Conservation (phyloP, 2,888 invertebrate species). For the Metacarcinus magister region DNA sequence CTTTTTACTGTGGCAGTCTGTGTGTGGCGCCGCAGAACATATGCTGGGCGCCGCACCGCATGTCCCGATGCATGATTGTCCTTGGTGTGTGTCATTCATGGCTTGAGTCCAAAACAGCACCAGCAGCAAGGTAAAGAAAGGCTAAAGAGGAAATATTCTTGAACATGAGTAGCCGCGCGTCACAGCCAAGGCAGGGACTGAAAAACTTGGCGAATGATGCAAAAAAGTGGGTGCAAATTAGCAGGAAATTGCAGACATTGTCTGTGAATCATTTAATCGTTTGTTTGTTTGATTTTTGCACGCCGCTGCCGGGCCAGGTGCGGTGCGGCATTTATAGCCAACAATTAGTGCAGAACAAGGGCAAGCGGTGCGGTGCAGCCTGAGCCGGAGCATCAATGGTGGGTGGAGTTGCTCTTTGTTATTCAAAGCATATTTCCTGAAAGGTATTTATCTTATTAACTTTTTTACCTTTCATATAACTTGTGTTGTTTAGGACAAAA, state of each 20-base stretch:
- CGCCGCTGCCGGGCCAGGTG: neutral
- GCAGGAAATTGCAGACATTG: neutral
- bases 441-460: constrained; percentile 22
- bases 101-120: neutral
- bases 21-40: neutral
- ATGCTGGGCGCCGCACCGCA: neutral
- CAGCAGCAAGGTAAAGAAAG: neutral
- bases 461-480: neutral
- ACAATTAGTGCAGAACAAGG: neutral
- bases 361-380: neutral
- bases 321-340: neutral
- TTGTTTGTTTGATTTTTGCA: neutral
- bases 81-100: neutral
- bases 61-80: neutral
- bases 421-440: neutral
- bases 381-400: neutral
- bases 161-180: neutral
- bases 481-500: neutral
- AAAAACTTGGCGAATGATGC: neutral
- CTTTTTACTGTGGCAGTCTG: neutral
- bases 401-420: constrained; percentile 36
- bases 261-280: neutral
- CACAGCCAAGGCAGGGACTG: neutral
- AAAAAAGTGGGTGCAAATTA: neutral
- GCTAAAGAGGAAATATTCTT: neutral